Evolutionary conservation across 2,113 vertebrate species (phyloP), one percentile per base, ranked within the genome.

Genomic region (Coryphaenoides rupestris): DNA sequence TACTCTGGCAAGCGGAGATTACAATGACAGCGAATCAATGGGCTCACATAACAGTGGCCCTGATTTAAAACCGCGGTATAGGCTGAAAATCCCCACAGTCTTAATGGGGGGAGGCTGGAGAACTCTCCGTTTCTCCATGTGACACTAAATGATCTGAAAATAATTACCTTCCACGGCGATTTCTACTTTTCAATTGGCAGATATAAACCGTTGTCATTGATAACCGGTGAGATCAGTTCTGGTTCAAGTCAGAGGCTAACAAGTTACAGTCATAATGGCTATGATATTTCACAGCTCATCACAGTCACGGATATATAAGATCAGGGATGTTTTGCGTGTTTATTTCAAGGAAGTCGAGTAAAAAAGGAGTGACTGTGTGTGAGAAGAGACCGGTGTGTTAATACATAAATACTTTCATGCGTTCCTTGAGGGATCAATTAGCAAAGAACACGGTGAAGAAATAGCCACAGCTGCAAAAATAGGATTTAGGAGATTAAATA

Each of bases 11-110:
- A 75, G 76, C 68, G 77, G 70, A 79, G 81, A 84, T 81, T 83
- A 68, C 73, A 73, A 80, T 73, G 79, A 84, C 80, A 75, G 75
- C 61, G 69, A 83, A 83, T 84, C 79, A 80, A 77, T 82, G 67
- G 55, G 54, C 15, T 63, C 74, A 76, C 67, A 84, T 68, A 68
- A 75, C 79, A 72, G 76, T 62, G 72, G 67, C 75, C 77, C 60
- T 73, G 69, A 81, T 78, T 73, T 81, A 60, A 80, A 82, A 77
- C 70, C 66, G 74, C 64, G 67, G 47, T 61, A 49, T 65, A 19
- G 58, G 45, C 52, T 59, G 46, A 67, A n/a, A 69, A 76, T 61
- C 64, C 68, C 46, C 40, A 23, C 28, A 59, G 69, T 76, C 66
- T 28, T 63, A 74, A 65, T 21, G 62, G 17, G 68, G 66, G 33